phyloP scores from a whole-genome alignment of 2,888 invertebrate species.

The Cataglyphis livida region DNA sequence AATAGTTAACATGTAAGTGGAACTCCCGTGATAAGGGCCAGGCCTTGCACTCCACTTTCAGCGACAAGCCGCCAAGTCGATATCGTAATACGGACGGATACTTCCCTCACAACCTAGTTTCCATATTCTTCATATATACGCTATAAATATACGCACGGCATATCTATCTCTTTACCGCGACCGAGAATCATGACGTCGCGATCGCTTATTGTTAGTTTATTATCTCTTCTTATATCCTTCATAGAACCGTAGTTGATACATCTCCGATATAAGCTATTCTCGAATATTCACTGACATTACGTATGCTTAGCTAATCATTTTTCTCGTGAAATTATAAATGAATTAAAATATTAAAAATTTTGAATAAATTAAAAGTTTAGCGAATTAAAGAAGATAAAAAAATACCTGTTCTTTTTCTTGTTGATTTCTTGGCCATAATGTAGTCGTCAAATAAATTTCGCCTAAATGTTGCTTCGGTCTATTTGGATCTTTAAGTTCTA shows the following conservation, averaged over 20 bases:
- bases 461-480: conserved; percentile 91
- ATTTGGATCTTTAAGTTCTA: conserved; percentile 93
- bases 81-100: conserved; percentile 52
- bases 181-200: conserved; percentile 33
- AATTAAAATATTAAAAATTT: not conserved
- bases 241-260: not conserved
- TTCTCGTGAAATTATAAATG: not conserved
- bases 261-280: not conserved
- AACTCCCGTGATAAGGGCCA: conserved; percentile 39
- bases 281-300: not conserved
- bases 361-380: not conserved
- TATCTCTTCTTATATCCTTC: conserved; percentile 3
- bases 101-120: conserved; percentile 65
- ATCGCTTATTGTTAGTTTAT: conserved; percentile 36
- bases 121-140: conserved; percentile 59
- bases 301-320: not conserved
- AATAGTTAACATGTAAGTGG: conserved; percentile 45
- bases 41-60: conserved; percentile 54
- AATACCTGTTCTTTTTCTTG: conserved; percentile 97
- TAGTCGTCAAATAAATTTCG: conserved; percentile 93
- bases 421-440: conserved; percentile 96
- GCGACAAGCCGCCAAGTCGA: conserved; percentile 48
- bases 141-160: conserved; percentile 54
- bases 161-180: conserved; percentile 33
- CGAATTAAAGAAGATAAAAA: not conserved